Evolutionary conservation across 2,797 vertebrate species (phyloP), one percentile per base, ranked within the genome.

Genomic region (Gobio occitaniae): DNA sequence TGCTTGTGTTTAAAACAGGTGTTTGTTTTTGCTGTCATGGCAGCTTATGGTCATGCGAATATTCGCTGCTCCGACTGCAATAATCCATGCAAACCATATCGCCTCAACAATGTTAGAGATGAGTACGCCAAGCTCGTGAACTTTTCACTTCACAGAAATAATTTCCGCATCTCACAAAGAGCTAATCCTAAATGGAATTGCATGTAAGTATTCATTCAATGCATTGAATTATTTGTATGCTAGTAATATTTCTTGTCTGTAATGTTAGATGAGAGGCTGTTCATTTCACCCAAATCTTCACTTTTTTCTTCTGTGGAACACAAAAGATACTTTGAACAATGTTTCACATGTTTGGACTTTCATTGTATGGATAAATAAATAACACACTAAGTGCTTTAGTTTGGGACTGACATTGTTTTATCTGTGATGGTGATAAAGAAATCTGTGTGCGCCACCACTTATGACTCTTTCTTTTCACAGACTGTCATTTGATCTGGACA

Each of bases 51-150:
- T 0, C 6, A 21, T 15, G 2, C 7, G 7, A 3, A 66, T 16
- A 38, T 15, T 5, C 61, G 3, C n/a, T 84, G 82, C 63, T 68
- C n/a, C 0, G n/a, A 68, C 36, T 84, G 82, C 48, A 32, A 10
- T 19, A 0, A 21, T 3, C 16, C 61, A 25, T 84, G 82, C 21
- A 3, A 1, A 19, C 0, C 0, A 0, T 0, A 0, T 10, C 0
- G 9, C 15, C 1, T 5, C 1, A 0, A 0, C 0, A 1, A 17
- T 0, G 0, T 15, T 25, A 0, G 0, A 4, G 0, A 15, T 0
- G 2, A 54, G 0, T 1, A 13, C 4, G 0, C 0, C 0, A 2
- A 59, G 6, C 3, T 2, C 4, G 7, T 59, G 1, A 2, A 1
- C 3, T 1, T 7, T 16, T 13, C 52, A 41, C 6, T 15, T 2